These are phyloP conservation scores for Sphenopsis melanotis DNA, from an alignment of 2,797 vertebrate genomes.

Conservation along the genomic window DNA sequence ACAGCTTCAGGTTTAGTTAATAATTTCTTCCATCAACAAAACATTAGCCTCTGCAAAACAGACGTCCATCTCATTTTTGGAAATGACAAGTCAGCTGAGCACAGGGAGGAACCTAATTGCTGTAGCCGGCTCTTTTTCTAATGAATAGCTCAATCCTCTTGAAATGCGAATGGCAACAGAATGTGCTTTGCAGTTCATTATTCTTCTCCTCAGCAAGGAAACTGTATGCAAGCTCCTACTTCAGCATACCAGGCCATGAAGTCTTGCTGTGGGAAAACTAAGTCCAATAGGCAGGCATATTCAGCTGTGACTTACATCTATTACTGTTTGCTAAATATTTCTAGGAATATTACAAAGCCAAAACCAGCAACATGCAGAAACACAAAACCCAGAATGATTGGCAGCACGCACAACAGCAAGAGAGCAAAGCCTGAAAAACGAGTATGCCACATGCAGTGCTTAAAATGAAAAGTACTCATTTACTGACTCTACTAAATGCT, in stretches of 20 bases:
- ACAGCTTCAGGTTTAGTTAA: constrained; percentile 19
- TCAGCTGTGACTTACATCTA: constrained; percentile 56
- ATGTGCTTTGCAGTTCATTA: constrained; percentile 56
- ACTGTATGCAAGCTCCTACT: constrained; percentile 42
- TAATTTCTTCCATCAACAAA: constrained; percentile 36
- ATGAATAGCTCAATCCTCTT: constrained; percentile 58
- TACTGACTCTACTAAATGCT: background rate
- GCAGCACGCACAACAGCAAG: background rate
- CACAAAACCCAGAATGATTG: background rate
- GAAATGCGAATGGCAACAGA: constrained; percentile 60
- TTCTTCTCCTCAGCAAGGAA: constrained; percentile 60
- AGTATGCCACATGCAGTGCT: background rate
- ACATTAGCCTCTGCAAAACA: background rate
- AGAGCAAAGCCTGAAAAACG: background rate
- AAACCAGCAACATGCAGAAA: background rate
- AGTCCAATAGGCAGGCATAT: constrained; percentile 46
- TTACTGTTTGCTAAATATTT: constrained; percentile 49
- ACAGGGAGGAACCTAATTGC: constrained; percentile 51
- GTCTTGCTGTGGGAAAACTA: constrained; percentile 59
- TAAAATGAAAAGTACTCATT: background rate
- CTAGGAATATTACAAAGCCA: constrained; percentile 26
- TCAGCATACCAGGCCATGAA: constrained; percentile 43
- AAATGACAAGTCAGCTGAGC: constrained; percentile 36
- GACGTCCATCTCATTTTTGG: constrained; percentile 24
- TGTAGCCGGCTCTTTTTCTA: constrained; percentile 28